A percentile compares a stretch with the other conserved stretches of the same genome.
Evolutionary conservation across 2,888 invertebrate species (phyloP).

Genomic region (Chymomyza procnemis): DNA sequence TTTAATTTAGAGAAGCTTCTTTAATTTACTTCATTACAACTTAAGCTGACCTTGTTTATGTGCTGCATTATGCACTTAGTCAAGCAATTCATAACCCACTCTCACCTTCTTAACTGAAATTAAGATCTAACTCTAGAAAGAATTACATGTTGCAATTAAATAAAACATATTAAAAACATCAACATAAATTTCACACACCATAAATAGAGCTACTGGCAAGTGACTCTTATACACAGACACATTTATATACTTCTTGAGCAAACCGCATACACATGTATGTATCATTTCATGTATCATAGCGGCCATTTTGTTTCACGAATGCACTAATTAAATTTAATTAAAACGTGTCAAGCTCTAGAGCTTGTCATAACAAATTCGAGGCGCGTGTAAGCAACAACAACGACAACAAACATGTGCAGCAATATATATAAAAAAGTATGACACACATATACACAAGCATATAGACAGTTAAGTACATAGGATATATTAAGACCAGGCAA

Average conservation of each 20-base stretch:
- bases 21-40: neutral
- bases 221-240: neutral
- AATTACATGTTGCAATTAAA: neutral
- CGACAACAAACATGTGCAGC: conserved; percentile 8
- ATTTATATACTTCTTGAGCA: neutral
- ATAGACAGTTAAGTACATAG: neutral
- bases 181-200: conserved; percentile 39
- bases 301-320: conserved; percentile 41
- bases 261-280: conserved; percentile 14
- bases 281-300: conserved; percentile 36
- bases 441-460: neutral
- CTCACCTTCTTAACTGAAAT: neutral
- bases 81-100: neutral
- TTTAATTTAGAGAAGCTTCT: too few species aligned
- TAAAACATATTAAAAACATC: neutral
- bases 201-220: conserved; percentile 15
- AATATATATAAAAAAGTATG: neutral
- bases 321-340: conserved; percentile 70
- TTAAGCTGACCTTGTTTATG: neutral
- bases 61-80: neutral
- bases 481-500: conserved; percentile 23
- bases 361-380: conserved; percentile 66
- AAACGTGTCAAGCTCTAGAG: conserved; percentile 63
- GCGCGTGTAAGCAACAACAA: conserved; percentile 17
- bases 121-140: neutral